Base-by-base conservation (phyloP, 2,888 invertebrate species). In the Heteromurus nitidus region DNA sequence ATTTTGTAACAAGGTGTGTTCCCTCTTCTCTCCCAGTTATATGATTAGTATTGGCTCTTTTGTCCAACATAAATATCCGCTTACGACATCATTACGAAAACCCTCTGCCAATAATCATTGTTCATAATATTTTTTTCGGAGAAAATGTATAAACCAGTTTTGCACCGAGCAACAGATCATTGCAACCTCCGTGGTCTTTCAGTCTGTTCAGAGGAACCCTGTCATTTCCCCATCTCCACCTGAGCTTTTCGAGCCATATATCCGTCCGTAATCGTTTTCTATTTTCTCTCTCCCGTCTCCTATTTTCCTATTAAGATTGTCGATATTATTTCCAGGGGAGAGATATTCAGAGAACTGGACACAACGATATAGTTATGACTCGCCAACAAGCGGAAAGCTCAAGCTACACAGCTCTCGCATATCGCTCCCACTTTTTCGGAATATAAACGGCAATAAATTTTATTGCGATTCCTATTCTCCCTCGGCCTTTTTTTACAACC, bases 401-500 rank as follows among this genome's bases (percentile, higher is more conserved):
- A n/a, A n/a, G n/a, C n/a, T 50, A 11, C n/a, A 50, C 50, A 50
- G 18, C n/a, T 50, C 18, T 50, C 50, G 7, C 11, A 13, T 36
- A 5, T 36, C 36, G 13, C 13, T 13, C 7, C 13, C 36, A 36
- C 16, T 47, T 47, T 47, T 47, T 47, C 22, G 16, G 24, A 62
- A 60, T 62, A 64, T 64, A 36, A 64, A 64, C 22, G 64, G 64
- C 64, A 64, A 64, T 73, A 74, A 64, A 53, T 64, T 75, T 75
- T 65, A 55, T 55, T 65, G 55, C 47, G 36, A 75, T 30, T 65
- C 47, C 75, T 26, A 5, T 67, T 36, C 36, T 47, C 58, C 44
- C 70, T 36, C 53, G 60, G 13, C 60, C 28, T 47, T 62, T 62
- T 72, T 77, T 77, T 69, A 68, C 67, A 75, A 75, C 75, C 75